Conservation (phyloP, 2,113 vertebrate species). For the Acanthochromis polyacanthus region DNA sequence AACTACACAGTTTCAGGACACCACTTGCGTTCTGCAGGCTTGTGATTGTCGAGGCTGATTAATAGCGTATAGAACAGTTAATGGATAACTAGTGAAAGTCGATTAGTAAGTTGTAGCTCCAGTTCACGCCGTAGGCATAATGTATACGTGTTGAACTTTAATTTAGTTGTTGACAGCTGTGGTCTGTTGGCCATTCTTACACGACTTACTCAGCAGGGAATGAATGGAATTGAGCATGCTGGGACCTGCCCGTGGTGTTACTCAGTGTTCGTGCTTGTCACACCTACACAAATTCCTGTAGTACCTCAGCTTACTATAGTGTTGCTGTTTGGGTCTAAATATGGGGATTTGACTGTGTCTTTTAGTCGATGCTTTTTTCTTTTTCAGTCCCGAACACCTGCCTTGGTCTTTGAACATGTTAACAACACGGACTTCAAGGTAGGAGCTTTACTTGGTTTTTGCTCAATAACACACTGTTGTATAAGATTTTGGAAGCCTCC, state of each 20-base stretch:
- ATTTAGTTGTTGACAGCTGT: not conserved
- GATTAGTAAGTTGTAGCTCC: not conserved
- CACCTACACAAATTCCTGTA: not conserved
- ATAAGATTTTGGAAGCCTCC: conserved; percentile 23
- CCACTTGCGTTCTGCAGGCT: not conserved
- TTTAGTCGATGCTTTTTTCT: conserved; percentile 8
- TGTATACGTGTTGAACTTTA: not conserved
- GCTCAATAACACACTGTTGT: not conserved
- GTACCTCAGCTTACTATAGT: not conserved
- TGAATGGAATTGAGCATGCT: not conserved
- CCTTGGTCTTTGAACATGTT: conserved; percentile 88
- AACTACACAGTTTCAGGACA: not conserved
- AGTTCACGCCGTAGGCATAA: conserved; percentile 34
- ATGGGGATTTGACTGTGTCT: not conserved
- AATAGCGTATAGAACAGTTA: not conserved
- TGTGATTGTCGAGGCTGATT: conserved; percentile 9
- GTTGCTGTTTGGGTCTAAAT: not conserved
- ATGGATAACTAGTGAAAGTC: not conserved
- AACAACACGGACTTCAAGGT: conserved; percentile 91
- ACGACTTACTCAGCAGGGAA: not conserved
- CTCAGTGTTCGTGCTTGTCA: conserved; percentile 32
- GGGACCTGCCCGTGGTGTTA: not conserved
- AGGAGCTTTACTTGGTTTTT: conserved; percentile 7
- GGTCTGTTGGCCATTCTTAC: not conserved
- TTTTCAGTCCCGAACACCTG: conserved; percentile 87